Evolutionary conservation across 2,888 invertebrate genomes (phyloP).

Genomic region (Muschampia plurimacula): DNA sequence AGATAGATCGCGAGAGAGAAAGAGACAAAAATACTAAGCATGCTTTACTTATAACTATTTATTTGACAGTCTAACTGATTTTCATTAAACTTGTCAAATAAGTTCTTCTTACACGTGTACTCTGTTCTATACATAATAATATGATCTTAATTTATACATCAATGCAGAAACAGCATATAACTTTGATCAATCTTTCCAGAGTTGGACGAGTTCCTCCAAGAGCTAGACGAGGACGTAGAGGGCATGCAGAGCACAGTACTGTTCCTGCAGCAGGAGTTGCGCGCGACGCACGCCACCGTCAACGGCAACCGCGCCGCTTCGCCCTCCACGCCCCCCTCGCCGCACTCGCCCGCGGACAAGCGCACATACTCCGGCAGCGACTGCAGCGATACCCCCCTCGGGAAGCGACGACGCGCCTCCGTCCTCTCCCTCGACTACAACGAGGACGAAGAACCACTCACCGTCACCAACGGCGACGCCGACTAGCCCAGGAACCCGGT

Average conservation of each 20-base stretch:
- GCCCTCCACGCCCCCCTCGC: slow-evolving; percentile 52
- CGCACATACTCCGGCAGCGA: slow-evolving; percentile 76
- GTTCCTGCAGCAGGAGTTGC: slow-evolving; percentile 96
- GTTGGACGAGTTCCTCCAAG: slow-evolving; percentile 97
- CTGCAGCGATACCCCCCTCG: slow-evolving; percentile 77
- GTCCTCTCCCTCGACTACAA: slow-evolving; percentile 91
- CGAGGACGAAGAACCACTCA: slow-evolving; percentile 90
- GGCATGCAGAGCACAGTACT: slow-evolving; percentile 99
- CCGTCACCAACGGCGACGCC: slow-evolving; percentile 88
- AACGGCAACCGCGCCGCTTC: slow-evolving; percentile 68
- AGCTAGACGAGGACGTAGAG: slow-evolving; percentile 98
- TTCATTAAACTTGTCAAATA: too few relatives aligned
- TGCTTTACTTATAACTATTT: too few relatives aligned
- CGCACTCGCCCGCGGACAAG: slow-evolving; percentile 68
- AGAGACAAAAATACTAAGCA: too few relatives aligned
- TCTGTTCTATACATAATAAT: too few relatives aligned
- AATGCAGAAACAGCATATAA: not conserved
- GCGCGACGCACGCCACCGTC: slow-evolving; percentile 87
- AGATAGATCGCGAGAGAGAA: too few relatives aligned
- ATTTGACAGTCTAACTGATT: too few relatives aligned
- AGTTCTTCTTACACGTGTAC: too few relatives aligned
- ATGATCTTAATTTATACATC: too few relatives aligned
- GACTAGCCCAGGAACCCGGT: slow-evolving; percentile 73
- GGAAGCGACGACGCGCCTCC: slow-evolving; percentile 89
- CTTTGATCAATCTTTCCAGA: slow-evolving; percentile 85